phyloP scores from a whole-genome alignment of 2,797 vertebrate species.

The Chaenodraco wilsoni region DNA sequence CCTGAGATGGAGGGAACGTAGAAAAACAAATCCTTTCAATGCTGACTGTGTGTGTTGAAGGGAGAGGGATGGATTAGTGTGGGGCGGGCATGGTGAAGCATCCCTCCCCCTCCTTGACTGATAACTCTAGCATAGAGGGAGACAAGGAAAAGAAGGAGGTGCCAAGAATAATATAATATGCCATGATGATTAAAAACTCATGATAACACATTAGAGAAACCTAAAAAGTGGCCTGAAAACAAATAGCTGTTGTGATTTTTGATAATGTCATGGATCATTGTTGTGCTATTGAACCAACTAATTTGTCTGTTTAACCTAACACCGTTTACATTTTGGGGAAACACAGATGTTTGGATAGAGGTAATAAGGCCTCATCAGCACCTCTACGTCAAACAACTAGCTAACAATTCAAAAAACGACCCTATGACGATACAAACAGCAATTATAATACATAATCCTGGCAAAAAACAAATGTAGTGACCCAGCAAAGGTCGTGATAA shows the following conservation, averaged over 20 bases:
- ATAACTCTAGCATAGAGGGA: conserved; percentile 26
- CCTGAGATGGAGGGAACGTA: conserved; percentile 48
- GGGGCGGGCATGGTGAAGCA: conserved; percentile 12
- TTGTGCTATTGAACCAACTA: neutral
- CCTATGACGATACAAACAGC: neutral
- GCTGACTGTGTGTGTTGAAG: conserved; percentile 57
- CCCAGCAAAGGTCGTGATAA: too few relatives aligned
- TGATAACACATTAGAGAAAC: conserved; percentile 17
- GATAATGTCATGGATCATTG: neutral
- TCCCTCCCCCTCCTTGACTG: conserved; percentile 24
- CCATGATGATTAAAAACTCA: conserved; percentile 11
- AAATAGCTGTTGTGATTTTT: conserved; percentile 27
- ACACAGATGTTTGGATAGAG: neutral
- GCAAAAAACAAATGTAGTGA: too few relatives aligned
- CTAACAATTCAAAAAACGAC: neutral
- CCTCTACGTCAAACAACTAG: neutral
- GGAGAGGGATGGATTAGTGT: conserved; percentile 54
- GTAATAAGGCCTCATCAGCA: neutral
- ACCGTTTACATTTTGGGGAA: neutral
- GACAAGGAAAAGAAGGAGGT: conserved; percentile 17
- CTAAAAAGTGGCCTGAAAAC: conserved; percentile 23
- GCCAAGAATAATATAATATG: conserved; percentile 10
- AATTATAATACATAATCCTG: too few relatives aligned
- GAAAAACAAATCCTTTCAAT: conserved; percentile 66
- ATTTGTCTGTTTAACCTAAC: neutral